Evolutionary conservation across 2,888 invertebrate genomes (phyloP).

Genomic region (Scaptomyza reducta): DNA sequence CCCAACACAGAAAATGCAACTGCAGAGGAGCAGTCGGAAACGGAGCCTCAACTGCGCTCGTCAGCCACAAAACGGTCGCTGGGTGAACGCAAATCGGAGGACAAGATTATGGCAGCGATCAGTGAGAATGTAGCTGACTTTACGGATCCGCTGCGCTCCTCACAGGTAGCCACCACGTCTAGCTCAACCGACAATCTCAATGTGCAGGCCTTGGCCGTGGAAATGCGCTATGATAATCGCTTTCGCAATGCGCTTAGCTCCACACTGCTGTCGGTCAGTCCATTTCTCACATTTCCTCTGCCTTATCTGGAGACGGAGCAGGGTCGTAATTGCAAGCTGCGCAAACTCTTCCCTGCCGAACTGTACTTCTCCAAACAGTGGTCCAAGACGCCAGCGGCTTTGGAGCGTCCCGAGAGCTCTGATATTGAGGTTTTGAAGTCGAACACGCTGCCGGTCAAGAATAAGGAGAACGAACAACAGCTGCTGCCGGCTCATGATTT

Average conservation of each 20-base stretch:
- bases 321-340: slow-evolving; percentile 90
- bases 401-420: slow-evolving; percentile 72
- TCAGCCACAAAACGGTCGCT: slow-evolving; percentile 46
- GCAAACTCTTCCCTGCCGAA: slow-evolving; percentile 89
- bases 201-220: slow-evolving; percentile 82
- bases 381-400: slow-evolving; percentile 56
- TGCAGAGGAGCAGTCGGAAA: slow-evolving; percentile 61
- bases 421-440: slow-evolving; percentile 48
- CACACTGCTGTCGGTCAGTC: slow-evolving; percentile 92
- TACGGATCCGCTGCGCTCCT: slow-evolving; percentile 91
- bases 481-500: slow-evolving; percentile 90
- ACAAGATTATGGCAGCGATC: slow-evolving; percentile 86
- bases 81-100: slow-evolving; percentile 81
- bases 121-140: slow-evolving; percentile 87
- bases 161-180: slow-evolving; percentile 81
- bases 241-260: slow-evolving; percentile 91
- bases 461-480: slow-evolving; percentile 61
- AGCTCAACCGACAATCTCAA: slow-evolving; percentile 81
- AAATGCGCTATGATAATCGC: slow-evolving; percentile 87
- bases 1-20: slow-evolving; percentile 70
- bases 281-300: slow-evolving; percentile 92
- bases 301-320: slow-evolving; percentile 95
- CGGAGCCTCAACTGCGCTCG: slow-evolving; percentile 39
- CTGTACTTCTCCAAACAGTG: slow-evolving; percentile 89
- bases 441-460: slow-evolving; percentile 22